Evolutionary conservation across 1,140 invertebrate species (phyloP), one percentile per base, ranked within the genome.

Genomic region (Macrotrachela quadricornifera): DNA sequence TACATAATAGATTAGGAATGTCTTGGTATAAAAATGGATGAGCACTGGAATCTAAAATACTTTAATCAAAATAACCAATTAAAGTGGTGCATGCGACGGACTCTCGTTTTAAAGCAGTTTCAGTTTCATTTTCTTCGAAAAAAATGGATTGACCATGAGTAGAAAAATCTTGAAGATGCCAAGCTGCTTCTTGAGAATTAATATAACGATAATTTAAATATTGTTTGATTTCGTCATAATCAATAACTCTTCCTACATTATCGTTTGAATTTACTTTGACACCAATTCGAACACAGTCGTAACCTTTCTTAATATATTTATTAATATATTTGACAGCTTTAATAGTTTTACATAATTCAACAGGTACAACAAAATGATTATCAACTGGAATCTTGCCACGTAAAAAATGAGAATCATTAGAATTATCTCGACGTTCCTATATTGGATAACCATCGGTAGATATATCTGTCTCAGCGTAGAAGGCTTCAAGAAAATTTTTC

Each of bases 361-460:
- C 58, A 21, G 58, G 59, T 9, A 60, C 59, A 41, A 58, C 46
- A 51, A 58, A 60, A 14, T 56, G 13, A 48, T 59, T 60, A 43
- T 59, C 57, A n/a, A 54, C 36, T n/a, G n/a, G n/a, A n/a, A n/a
- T n/a, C n/a, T n/a, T n/a, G n/a, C n/a, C n/a, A n/a, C n/a, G n/a
- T n/a, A n/a, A n/a, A n/a, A n/a, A n/a, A n/a, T n/a, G n/a, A n/a
- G n/a, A n/a, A n/a, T n/a, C n/a, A n/a, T n/a, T n/a, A n/a, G n/a
- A n/a, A n/a, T n/a, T n/a, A n/a, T 55, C 50, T 53, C 64, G 41
- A 45, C 65, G 55, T 11, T 63, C 40, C 54, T 73, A 72, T 14
- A 53, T 39, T 14, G 71, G 64, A 62, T 70, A 74, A 46, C 65
- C 67, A 57, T 68, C 61, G 42, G 59, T 58, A n/a, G 57, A 63